Evolutionary conservation across 2,797 vertebrate species (phyloP), one percentile per base, ranked within the genome.

Genomic region (Dendrocincla fuliginosa): DNA sequence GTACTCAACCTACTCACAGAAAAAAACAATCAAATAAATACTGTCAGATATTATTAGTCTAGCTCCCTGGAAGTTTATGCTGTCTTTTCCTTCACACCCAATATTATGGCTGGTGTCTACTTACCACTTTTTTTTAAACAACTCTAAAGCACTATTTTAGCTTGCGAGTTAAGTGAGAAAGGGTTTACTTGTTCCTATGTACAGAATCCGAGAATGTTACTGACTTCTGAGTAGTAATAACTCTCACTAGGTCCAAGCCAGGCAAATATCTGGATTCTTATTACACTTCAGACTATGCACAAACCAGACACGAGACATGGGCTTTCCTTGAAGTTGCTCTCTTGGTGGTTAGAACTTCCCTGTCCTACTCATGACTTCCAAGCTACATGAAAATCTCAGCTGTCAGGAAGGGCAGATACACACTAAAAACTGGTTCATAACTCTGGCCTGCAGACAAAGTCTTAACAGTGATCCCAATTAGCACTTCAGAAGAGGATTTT

Each of bases 1-100:
- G 96, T 96, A 89, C 90, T 97, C 84, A 96, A 91, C 84, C 93
- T 75, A 96, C 97, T 98, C 98, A 98, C 96, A 56, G 49, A 50
- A 37, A 78, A 78, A 87, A 22, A 5, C 5, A 23, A 33, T 30
- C 33, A 81, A 67, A 68, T 6, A 49, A 63, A 59, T 65, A 32
- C 23, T 68, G 15, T 19, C 52, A 39, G 20, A 28, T 42, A 61
- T 12, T 44, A 73, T 22, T 67, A 65, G 33, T 13, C 6, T 15
- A 37, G 25, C 8, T 55, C 22, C 35, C 23, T 68, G 2, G 2
- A 86, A 55, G 39, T 25, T 84, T 70, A 41, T 8, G 2, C 32
- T 64, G 12, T 15, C 39, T 79, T 35, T 59, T 75, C 37, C 41
- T 80, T 85, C 25, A 71, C 23, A 20, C 52, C 28, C 30, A 3